Base-by-base conservation (phyloP, 2,888 invertebrate species). In the Melipona bicolor region DNA sequence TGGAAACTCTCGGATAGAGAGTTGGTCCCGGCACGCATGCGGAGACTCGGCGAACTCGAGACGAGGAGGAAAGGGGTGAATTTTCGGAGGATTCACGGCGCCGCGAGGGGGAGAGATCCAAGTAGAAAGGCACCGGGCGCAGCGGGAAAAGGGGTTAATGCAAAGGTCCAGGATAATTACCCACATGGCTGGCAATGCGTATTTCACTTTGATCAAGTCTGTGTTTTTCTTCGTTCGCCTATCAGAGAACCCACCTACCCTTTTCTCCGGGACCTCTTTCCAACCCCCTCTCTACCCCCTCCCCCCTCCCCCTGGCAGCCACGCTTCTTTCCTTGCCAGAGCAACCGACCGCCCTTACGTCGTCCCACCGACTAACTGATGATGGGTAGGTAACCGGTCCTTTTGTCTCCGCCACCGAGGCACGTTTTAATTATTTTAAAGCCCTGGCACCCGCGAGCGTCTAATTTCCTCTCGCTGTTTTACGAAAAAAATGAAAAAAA, bases 91-190 rank as follows among this genome's bases (percentile, higher is more conserved):
- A 77, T 79, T 59, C 74, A 74, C 68, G 52, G 64, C 43, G 71
- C 64, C 27, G 73, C 27, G 72, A 69, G 54, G 32, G 80, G 64
- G 36, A 79, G 68, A 79, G 72, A 67, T 74, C 78, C 61, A 65
- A 81, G 79, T 78, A 83, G 56, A 79, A 65, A 81, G 86, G 79
- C 62, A 84, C 65, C 68, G 72, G 81, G 72, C 54, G 77, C 77
- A 52, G 52, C 5, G 81, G 72, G 78, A 83, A 64, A 93, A 92
- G 91, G 93, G 92, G 93, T 92, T 93, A 92, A 92, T 91, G 93
- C 92, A 93, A 94, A 94, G 94, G 93, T 94, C 93, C 92, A 92
- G 91, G 93, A 93, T 94, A 94, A 94, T 94, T 94, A 94, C 94
- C 94, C 94, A 94, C 94, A 94, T 94, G 94, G 93, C 92, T 92